phyloP scores from a whole-genome alignment of 2,888 invertebrate genomes.

The Xylocampa areola region DNA sequence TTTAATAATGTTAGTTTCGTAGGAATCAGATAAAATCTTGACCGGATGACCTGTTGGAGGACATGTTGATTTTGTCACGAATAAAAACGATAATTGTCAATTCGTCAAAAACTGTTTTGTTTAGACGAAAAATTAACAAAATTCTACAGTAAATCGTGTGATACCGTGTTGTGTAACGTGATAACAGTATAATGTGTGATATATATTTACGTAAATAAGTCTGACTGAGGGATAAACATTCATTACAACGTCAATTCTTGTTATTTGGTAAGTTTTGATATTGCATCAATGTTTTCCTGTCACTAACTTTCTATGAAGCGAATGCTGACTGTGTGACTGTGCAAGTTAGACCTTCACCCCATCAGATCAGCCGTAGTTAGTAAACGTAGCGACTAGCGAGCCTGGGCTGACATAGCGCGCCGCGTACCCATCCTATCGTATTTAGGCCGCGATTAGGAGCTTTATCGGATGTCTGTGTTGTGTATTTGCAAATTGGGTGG shows the following conservation, averaged over 20 bases:
- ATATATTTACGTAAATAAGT: constrained; percentile 78
- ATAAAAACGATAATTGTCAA: constrained; percentile 84
- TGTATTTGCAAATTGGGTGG: constrained; percentile 73
- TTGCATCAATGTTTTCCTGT: constrained; percentile 77
- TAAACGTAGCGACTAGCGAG: constrained; percentile 65
- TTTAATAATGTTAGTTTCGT: constrained; percentile 3
- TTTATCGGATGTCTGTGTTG: constrained; percentile 70
- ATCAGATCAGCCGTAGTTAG: constrained; percentile 60
- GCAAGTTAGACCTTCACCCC: constrained; percentile 53
- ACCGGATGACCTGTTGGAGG: constrained; percentile 84
- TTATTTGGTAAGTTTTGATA: constrained; percentile 83
- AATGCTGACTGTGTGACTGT: constrained; percentile 55
- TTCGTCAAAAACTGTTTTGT: constrained; percentile 86
- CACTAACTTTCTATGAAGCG: constrained; percentile 76
- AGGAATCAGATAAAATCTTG: constrained; percentile 56
- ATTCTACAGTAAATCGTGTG: constrained; percentile 80
- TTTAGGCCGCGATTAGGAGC: constrained; percentile 71
- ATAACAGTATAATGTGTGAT: constrained; percentile 82
- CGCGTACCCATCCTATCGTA: constrained; percentile 64
- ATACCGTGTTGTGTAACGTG: constrained; percentile 79
- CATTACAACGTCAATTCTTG: constrained; percentile 72
- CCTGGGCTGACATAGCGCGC: constrained; percentile 68
- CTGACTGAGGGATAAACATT: constrained; percentile 73
- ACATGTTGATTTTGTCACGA: constrained; percentile 88
- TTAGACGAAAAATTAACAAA: constrained; percentile 81